Percentiles rank a stretch among this genome's conserved stretches.
Evolutionary conservation across 2,797 vertebrate genomes (phyloP).

Genomic region (Nyctibius grandis): DNA sequence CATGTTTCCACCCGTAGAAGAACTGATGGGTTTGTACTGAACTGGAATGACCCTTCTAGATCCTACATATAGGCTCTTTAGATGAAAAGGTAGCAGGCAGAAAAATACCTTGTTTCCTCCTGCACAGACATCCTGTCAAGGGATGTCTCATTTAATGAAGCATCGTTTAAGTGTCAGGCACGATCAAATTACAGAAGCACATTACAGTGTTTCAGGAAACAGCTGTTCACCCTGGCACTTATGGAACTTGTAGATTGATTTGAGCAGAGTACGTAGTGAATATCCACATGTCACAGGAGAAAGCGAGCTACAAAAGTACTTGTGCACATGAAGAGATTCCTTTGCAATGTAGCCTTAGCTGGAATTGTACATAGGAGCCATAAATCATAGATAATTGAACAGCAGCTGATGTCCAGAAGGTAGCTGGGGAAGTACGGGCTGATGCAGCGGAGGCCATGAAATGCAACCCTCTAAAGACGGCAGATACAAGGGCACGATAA

Average conservation of each 20-base stretch:
- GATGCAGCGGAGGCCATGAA: background rate
- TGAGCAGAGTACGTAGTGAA: background rate
- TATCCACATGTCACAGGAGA: background rate
- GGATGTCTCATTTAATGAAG: background rate
- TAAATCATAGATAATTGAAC: rapidly evolving
- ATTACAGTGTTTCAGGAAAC: background rate
- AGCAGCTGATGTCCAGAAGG: background rate
- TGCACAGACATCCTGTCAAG: background rate
- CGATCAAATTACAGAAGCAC: background rate
- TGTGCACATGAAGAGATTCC: background rate
- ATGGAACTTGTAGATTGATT: background rate
- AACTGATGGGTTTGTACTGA: background rate
- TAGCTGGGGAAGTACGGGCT: rapidly evolving
- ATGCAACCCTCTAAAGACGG: background rate
- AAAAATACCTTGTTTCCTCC: background rate
- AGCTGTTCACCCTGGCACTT: background rate
- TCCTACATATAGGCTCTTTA: background rate
- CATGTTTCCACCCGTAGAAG: background rate
- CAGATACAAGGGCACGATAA: background rate
- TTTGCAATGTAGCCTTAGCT: background rate
- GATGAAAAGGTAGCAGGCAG: background rate
- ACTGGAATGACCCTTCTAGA: background rate
- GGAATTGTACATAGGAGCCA: rapidly evolving
- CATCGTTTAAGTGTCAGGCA: background rate
- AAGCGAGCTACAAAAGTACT: background rate